A percentile compares a stretch with the other conserved stretches of the same genome.
Conservation (phyloP, 1,140 invertebrate genomes). For the Dendroctonus ponderosae region DNA sequence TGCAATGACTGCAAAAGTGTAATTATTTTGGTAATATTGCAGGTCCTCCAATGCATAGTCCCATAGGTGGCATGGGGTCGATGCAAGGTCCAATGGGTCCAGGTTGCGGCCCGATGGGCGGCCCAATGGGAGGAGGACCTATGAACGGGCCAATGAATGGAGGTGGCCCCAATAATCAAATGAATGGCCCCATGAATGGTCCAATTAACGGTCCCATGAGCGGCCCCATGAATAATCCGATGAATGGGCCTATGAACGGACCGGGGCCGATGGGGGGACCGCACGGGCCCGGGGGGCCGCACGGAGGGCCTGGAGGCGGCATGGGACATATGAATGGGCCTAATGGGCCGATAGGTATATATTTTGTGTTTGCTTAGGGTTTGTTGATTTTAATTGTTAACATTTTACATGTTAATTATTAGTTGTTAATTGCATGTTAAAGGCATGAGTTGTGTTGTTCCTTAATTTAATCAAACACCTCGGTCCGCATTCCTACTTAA, state of each 20-base stretch:
- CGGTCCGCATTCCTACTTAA: conserved; percentile 2
- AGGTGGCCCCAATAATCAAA: conserved; percentile 43
- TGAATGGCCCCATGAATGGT: conserved; percentile 55
- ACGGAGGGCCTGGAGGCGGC: conserved; percentile 15
- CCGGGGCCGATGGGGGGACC: conserved; percentile 43
- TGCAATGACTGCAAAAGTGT: no score
- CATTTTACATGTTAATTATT: no score
- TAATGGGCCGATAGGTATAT: conserved; percentile 27
- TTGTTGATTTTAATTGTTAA: background rate
- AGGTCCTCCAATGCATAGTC: conserved; percentile 54
- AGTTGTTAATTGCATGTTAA: no score
- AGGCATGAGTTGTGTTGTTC: background rate
- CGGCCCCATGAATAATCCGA: conserved; percentile 45
- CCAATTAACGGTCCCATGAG: conserved; percentile 45
- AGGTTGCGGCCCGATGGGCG: conserved; percentile 57
- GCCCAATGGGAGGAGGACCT: conserved; percentile 51
- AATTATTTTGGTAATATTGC: conserved; percentile 4
- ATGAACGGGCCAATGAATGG: conserved; percentile 71
- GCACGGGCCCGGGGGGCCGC: conserved; percentile 44
- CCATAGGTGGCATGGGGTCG: conserved; percentile 62
- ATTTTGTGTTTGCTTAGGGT: conserved; percentile 3
- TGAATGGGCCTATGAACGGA: conserved; percentile 41
- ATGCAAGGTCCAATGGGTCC: conserved; percentile 64
- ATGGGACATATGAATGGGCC: conserved; percentile 18
- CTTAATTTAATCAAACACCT: background rate